Evolutionary conservation across 2,797 vertebrate species (phyloP).

Genomic region (Austrolebias charrua): DNA sequence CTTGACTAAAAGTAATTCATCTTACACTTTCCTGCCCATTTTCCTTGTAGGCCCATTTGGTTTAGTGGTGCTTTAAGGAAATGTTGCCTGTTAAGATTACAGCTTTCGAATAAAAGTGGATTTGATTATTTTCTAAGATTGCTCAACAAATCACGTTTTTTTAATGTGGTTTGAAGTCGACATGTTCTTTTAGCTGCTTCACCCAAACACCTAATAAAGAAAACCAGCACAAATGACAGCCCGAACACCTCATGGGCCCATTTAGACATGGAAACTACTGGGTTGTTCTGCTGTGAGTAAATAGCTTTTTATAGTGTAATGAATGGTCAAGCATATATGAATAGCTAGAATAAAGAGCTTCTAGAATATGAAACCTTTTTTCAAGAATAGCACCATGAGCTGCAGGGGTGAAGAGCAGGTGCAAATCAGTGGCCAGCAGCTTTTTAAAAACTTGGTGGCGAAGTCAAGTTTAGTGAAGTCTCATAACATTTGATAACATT

Average conservation of each 20-base stretch:
- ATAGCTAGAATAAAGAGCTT: conserved; percentile 67
- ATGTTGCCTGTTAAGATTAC: conserved; percentile 20
- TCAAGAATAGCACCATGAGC: conserved; percentile 69
- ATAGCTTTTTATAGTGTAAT: conserved; percentile 62
- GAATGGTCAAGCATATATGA: conserved; percentile 53
- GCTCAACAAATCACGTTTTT: conserved; percentile 20
- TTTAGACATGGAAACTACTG: conserved; percentile 63
- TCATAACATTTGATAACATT: conserved; percentile 15
- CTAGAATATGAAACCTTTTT: conserved; percentile 69
- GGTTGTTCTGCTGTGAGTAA: conserved; percentile 65
- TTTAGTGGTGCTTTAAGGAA: conserved; percentile 24
- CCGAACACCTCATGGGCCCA: conserved; percentile 37
- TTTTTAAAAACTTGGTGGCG: conserved; percentile 19
- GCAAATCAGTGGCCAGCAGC: conserved; percentile 41
- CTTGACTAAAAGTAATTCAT: conserved; percentile 19
- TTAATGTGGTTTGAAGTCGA: conserved; percentile 2
- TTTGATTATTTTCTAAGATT: conserved; percentile 28
- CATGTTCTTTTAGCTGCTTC: conserved; percentile 16
- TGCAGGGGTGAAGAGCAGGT: conserved; percentile 54
- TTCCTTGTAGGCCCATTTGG: conserved; percentile 8
- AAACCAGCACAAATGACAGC: conserved; percentile 26
- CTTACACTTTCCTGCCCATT: conserved; percentile 6
- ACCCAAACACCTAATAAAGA: conserved; percentile 10
- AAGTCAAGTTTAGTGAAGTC: conserved; percentile 29
- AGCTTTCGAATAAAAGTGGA: conserved; percentile 32